Evolutionary conservation across 2,113 vertebrate species (phyloP).

Genomic region (Ophthalmolycus amberensis): DNA sequence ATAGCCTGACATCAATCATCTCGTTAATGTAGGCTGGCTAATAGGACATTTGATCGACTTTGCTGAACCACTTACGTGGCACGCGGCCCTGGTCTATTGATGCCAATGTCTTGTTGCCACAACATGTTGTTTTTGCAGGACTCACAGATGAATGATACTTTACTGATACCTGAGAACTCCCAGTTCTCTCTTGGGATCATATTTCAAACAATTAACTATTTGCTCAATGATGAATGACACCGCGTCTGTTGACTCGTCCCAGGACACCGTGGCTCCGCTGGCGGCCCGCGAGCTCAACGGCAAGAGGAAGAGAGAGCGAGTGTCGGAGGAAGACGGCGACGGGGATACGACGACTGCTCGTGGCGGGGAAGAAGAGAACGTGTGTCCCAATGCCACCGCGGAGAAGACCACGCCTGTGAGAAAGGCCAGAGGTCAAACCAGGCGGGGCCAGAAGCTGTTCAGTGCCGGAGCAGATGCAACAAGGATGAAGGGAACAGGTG

Average conservation of each 20-base stretch:
- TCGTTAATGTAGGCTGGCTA: no score
- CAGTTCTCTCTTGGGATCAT: neutral
- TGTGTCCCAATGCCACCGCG: constrained; percentile 65
- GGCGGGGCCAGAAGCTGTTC: constrained; percentile 72
- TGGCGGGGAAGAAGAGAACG: constrained; percentile 67
- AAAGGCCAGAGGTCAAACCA: constrained; percentile 62
- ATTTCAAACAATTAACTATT: neutral
- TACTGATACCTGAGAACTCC: no score
- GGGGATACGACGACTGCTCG: constrained; percentile 16
- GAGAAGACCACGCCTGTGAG: constrained; percentile 70
- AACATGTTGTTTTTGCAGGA: neutral
- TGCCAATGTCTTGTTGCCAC: neutral
- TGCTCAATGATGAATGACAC: neutral
- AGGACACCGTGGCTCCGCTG: constrained; percentile 57
- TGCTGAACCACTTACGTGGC: no score
- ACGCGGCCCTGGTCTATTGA: neutral
- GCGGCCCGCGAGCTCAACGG: constrained; percentile 51
- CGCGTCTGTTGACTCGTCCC: neutral
- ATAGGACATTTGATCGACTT: no score
- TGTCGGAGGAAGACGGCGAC: neutral
- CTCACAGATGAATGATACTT: neutral
- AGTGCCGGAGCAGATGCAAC: constrained; percentile 16
- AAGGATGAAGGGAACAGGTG: constrained; percentile 51
- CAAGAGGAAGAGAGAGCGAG: constrained; percentile 77
- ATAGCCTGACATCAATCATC: no score